Evolutionary conservation across 2,797 vertebrate species (phyloP), one percentile per base, ranked within the genome.

Genomic region (Graptemys geographica): DNA sequence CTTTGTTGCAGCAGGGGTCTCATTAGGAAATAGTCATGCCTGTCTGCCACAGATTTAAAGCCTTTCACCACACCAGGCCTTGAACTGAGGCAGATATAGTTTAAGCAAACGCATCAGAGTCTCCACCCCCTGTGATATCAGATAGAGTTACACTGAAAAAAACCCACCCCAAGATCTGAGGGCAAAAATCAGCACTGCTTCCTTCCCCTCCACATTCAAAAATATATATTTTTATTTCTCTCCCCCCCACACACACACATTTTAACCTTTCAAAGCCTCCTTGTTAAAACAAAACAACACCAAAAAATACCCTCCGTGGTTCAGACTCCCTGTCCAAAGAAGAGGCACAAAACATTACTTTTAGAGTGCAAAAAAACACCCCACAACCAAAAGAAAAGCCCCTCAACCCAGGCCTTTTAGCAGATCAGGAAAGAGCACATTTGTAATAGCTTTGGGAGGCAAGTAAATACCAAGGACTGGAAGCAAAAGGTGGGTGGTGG

Each of bases 121-220:
- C 97, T 97, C 96, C 98, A 92, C 97, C 97, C 96, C 94, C 95
- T 41, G 85, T 98, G 97, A 98, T 97, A 97, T 97, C 97, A 97
- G 93, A 96, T 92, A 96, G 96, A 98, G 97, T 97, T 97, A 96
- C 94, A 94, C 87, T 95, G 93, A 94, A 94, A 96, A 91, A 94
- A 94, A 97, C 96, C 79, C 89, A 96, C 94, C 78, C 94, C 97
- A 97, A 97, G 96, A 96, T 95, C 83, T 93, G 91, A 90, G 23
- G 12, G 86, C 15, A 49, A 49, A 84, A 78, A 41, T 41, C 83
- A 57, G n/a, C 76, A 93, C 94, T 91, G 90, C 85, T 92, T 81
- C 91, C 89, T 95, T 90, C 90, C 90, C 80, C 95, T 31, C 92
- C 79, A 85, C 92, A 85, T 92, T 96, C 89, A 79, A 96, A 95